phyloP scores from a whole-genome alignment of 2,113 vertebrate species.

The Saccopteryx leptura region DNA sequence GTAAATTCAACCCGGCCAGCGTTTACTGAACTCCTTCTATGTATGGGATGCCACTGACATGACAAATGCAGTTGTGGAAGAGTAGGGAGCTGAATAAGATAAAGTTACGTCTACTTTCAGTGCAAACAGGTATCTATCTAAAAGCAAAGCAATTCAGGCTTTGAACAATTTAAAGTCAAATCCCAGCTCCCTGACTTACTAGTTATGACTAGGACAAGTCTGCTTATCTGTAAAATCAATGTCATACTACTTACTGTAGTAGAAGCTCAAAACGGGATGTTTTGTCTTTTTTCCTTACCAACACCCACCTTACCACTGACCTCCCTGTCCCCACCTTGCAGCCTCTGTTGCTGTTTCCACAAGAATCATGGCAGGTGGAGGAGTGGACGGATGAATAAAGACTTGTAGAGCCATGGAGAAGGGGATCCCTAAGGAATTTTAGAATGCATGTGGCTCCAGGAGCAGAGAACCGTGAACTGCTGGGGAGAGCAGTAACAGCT shows the following conservation, averaged over 20 bases:
- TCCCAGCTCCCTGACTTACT: neutral
- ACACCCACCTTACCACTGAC: neutral
- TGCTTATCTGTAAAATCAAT: neutral
- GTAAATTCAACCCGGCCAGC: neutral
- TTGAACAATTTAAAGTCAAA: constrained; percentile 11
- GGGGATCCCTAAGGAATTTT: neutral
- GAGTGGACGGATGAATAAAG: neutral
- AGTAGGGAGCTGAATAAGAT: constrained; percentile 3
- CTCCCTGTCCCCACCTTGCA: neutral
- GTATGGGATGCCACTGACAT: neutral
- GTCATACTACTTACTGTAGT: neutral
- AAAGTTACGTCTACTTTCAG: neutral
- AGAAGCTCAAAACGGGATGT: neutral
- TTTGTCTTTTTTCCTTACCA: neutral
- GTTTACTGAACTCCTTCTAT: constrained; percentile 4
- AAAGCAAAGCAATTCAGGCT: neutral
- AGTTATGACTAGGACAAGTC: neutral
- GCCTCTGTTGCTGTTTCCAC: neutral
- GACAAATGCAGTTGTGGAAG: neutral
- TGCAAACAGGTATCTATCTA: neutral
- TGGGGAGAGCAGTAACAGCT: neutral
- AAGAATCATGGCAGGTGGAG: neutral
- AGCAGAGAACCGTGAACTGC: neutral
- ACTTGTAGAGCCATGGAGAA: neutral
- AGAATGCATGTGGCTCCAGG: neutral